Evolutionary conservation across 1,140 invertebrate genomes (phyloP), one percentile per base, ranked within the genome.

Genomic region (Cyclina sinensis): DNA sequence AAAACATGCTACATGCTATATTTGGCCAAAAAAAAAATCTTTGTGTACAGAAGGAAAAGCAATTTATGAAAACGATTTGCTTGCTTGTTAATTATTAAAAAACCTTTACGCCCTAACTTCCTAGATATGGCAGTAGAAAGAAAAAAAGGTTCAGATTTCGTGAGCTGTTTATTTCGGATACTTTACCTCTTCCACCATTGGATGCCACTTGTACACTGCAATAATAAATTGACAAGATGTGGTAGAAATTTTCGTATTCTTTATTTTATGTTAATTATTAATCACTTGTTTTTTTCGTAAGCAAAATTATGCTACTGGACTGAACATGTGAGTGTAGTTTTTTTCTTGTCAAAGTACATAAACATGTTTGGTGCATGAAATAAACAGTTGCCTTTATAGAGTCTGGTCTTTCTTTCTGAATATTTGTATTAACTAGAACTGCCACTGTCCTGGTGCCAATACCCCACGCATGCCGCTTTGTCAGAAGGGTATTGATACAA

Each of bases 281-380:
- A 65, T 14, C 57, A 9, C n/a, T 46, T 37, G 16, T 73, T 14
- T 21, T 7, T 27, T 37, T 35, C 39, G 37, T 73, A 37, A 4
- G 30, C 14, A 35, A 11, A 35, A 57, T 32, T 32, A 35, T 78
- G 73, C 73, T 51, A 76, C 73, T 43, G 82, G 82, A 86, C 70
- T 86, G 68, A 76, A 86, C 70, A 76, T 86, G 48, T 76, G 39
- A 14, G 32, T 59, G 51, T 80, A 80, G 78, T 35, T 37, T 59
- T 59, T 35, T 46, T 80, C 21, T 80, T 65, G 46, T 35, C 3
- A 27, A 46, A 81, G 27, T 57, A 80, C 78, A 80, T 80, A 54
- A 83, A 85, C 65, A 86, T 86, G 83, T 86, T 76, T 86, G 39
- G 83, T 73, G 83, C 83, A 86, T 86, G 68, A 86, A 86, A 57